phyloP scores from a whole-genome alignment of 2,888 invertebrate genomes.

The Apotomis capreana region DNA sequence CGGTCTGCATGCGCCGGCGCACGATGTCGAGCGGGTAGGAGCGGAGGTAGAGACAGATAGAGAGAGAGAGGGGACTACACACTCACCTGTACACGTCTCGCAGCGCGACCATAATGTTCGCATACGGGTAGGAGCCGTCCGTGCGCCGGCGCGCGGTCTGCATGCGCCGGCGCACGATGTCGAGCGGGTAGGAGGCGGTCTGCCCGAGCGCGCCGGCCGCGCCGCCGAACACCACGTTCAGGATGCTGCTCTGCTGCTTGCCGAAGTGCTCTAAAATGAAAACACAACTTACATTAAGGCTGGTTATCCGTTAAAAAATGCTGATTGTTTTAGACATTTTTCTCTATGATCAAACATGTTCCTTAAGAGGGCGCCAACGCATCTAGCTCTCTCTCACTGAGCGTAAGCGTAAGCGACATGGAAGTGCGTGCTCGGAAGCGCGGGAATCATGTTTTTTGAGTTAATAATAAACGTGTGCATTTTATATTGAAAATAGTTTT shows the following conservation, averaged over 20 bases:
- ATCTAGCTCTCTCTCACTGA: no score
- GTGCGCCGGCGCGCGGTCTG: slow-evolving; percentile 84
- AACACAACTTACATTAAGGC: background rate
- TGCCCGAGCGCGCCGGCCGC: slow-evolving; percentile 97
- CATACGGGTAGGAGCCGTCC: slow-evolving; percentile 81
- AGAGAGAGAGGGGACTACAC: slow-evolving; percentile 57
- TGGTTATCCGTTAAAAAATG: background rate
- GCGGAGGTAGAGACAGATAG: no score
- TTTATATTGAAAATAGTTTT: no score
- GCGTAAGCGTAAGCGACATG: no score
- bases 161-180: slow-evolving; percentile 89
- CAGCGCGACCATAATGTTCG: slow-evolving; percentile 87
- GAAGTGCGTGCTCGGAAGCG: no score
- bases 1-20: no score
- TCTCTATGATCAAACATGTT: no score
- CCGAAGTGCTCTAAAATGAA: slow-evolving; percentile 55
- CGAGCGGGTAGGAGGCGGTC: slow-evolving; percentile 97
- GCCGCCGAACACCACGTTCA: slow-evolving; percentile 92
- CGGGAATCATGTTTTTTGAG: no score
- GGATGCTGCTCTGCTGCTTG: slow-evolving; percentile 74
- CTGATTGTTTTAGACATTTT: background rate
- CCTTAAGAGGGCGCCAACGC: no score
- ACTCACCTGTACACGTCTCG: slow-evolving; percentile 86
- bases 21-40: no score
- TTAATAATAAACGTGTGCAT: no score